Base-by-base conservation (phyloP, 2,888 invertebrate species). In the Campoplex capitator region DNA sequence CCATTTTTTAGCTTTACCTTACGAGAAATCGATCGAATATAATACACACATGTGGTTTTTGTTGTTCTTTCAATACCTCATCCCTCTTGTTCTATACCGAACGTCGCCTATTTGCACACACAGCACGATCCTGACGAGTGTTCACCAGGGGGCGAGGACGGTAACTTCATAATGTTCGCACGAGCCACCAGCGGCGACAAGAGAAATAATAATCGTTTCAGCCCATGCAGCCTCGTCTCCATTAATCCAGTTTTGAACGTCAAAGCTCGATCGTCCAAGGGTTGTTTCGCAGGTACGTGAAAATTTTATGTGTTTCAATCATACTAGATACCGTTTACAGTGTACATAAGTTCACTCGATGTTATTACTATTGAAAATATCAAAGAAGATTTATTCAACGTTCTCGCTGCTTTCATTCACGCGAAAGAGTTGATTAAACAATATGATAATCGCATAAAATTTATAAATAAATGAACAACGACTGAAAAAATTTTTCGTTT, bases 81-180 rank as follows among this genome's bases (percentile, higher is more conserved):
- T 6, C 32, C 13, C 32, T 28, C 32, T 28, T 32, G 16, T 32
- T 32, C 58, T 58, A 16, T 62, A 32, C 11, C 62, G 6, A 32
- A 32, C 32, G 32, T 62, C 28, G 32, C 32, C 16, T 62, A 62
- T 62, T 62, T 62, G 62, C 62, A 68, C 51, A 56, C 65, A 28
- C 94, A 99, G 98, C 99, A 99, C 94, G 99, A 99, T 95, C 98
- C 98, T 0, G 98, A 98, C 95, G 97, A 97, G 93, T 99, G 97
- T 95, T 98, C 99, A 0, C 99, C 99, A 6, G 99, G 98, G 83
- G 99, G 98, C 28, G 98, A 98, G 93, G 98, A 98, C 94, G 99
- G 99, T 68, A 99, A 99, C 96, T 99, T 97, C 95, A 99, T 99
- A 93, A 99, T 99, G 99, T 99, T 99, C 95, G 99, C 99, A 32